phyloP scores from a whole-genome alignment of 2,113 vertebrate genomes.

The Tylochromis polylepis region DNA sequence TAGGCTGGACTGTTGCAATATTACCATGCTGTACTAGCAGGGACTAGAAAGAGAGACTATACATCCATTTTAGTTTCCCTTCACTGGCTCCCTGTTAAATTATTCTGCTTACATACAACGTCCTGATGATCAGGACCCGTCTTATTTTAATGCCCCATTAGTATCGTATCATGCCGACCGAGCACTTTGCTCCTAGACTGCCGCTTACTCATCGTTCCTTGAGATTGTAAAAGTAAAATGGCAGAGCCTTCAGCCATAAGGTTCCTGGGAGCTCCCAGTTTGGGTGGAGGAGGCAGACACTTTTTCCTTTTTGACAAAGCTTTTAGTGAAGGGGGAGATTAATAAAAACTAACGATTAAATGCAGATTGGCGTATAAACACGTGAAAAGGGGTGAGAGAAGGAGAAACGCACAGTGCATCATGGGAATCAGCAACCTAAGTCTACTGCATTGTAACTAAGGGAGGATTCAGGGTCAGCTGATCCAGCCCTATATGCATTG shows the following conservation, averaged over 20 bases:
- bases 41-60: accelerated
- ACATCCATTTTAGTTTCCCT: accelerated
- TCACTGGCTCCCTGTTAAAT: background rate
- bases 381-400: background rate
- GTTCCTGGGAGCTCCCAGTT: background rate
- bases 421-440: background rate
- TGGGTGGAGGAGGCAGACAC: background rate
- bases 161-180: background rate
- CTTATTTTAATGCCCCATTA: background rate
- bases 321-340: background rate
- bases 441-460: background rate
- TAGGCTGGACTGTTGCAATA: background rate
- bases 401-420: background rate
- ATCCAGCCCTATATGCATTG: background rate
- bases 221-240: background rate
- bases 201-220: background rate
- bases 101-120: background rate
- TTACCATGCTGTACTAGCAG: background rate
- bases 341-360: background rate
- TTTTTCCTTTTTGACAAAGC: background rate
- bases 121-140: background rate
- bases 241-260: background rate
- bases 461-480: background rate
- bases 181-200: background rate
- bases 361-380: background rate